Percentiles rank a stretch among this genome's conserved stretches.
Conservation (phyloP, 37 sponge, comb jelly and placozoan species). For the Aphrocallistes beatrix region DNA sequence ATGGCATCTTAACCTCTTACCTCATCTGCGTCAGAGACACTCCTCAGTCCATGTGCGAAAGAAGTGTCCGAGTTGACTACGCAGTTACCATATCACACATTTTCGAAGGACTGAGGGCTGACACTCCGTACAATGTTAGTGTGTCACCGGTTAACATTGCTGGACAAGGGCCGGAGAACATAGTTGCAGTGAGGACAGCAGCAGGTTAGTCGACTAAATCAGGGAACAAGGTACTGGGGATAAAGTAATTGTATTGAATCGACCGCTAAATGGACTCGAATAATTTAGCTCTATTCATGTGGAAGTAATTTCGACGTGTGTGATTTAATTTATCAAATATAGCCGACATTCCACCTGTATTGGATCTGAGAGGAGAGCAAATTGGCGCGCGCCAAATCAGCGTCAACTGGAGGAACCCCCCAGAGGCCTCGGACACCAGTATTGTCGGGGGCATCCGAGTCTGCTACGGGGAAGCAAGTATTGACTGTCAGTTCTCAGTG, state of each 20-base stretch:
- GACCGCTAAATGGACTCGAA: too few species aligned
- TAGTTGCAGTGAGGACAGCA: not conserved
- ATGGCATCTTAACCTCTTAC: not conserved
- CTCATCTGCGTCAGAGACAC: not conserved
- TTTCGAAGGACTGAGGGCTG: not conserved
- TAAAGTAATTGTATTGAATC: too few species aligned
- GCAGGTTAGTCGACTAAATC: too few species aligned
- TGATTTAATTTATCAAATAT: not conserved
- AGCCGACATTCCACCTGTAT: not conserved
- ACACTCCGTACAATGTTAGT: not conserved
- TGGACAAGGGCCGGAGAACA: not conserved
- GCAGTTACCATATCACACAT: not conserved
- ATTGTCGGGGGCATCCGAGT: constrained; percentile 1
- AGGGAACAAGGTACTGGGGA: too few species aligned
- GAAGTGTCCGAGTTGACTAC: not conserved
- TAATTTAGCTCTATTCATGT: too few species aligned
- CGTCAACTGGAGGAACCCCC: not conserved
- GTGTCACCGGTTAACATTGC: not conserved
- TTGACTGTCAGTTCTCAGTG: not conserved
- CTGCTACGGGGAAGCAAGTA: not conserved
- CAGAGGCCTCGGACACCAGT: not conserved
- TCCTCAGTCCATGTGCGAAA: not conserved
- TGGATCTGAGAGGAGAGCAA: not conserved
- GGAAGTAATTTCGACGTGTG: not conserved
- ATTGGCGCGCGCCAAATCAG: not conserved